Percentiles rank a stretch among this genome's conserved stretches.
These are phyloP conservation scores for Rhynchotus rufescens DNA, from an alignment of 2,797 vertebrate species.

Conservation along the genomic window DNA sequence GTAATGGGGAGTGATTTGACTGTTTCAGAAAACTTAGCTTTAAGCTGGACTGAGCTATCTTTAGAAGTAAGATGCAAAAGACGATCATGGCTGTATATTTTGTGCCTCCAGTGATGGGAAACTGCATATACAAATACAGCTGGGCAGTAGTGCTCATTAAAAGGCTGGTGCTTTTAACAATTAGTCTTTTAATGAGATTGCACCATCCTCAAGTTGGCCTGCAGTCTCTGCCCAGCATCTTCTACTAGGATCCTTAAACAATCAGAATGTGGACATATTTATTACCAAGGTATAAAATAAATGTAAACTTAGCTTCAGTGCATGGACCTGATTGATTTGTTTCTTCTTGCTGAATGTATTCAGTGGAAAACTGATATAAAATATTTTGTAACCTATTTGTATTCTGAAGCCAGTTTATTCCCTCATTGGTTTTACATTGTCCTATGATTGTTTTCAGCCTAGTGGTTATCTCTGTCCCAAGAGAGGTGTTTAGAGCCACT, in stretches of 20 bases:
- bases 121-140: background rate
- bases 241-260: background rate
- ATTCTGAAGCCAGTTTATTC: background rate
- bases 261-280: background rate
- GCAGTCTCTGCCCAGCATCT: background rate
- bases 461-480: background rate
- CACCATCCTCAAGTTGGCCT: background rate
- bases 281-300: background rate
- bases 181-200: background rate
- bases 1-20: background rate
- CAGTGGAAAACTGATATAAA: background rate
- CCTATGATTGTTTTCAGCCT: background rate
- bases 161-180: background rate
- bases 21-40: background rate
- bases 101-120: background rate
- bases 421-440: background rate
- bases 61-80: slow-evolving; percentile 14
- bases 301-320: background rate
- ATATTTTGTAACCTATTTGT: background rate
- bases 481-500: background rate
- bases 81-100: background rate
- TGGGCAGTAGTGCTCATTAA: background rate
- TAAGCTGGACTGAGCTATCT: background rate
- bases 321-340: background rate
- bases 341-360: background rate